A percentile compares a stretch with the other conserved stretches of the same genome.
Evolutionary conservation across 2,797 vertebrate species (phyloP).

Genomic region (Buphagus erythrorhynchus): DNA sequence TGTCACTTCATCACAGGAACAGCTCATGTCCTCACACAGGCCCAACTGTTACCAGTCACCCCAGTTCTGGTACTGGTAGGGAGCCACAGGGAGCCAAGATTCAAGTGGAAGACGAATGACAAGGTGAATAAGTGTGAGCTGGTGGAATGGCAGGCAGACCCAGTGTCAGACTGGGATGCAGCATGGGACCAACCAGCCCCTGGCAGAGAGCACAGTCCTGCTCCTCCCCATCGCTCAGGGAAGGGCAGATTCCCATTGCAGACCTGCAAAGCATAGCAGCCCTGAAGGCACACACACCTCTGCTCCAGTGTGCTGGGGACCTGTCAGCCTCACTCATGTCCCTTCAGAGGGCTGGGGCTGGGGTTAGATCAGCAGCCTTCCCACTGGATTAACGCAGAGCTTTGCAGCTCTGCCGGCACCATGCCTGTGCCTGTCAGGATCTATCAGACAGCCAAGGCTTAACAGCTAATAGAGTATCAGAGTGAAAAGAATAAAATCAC

Average conservation of each 20-base stretch:
- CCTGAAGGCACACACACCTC: fast-evolving
- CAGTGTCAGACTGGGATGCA: background rate
- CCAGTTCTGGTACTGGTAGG: background rate
- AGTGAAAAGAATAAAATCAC: background rate
- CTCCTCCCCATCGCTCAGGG: fast-evolving
- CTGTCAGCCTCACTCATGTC: background rate
- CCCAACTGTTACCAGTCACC: background rate
- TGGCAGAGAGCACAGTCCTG: background rate
- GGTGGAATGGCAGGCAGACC: fast-evolving
- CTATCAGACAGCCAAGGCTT: constrained; percentile 7
- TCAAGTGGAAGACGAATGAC: background rate
- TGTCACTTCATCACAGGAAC: fast-evolving
- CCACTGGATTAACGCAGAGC: background rate
- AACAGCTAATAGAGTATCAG: background rate
- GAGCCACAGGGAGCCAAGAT: background rate
- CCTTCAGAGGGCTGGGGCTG: background rate
- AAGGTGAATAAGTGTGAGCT: background rate
- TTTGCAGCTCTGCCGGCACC: background rate
- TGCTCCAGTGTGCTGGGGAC: background rate
- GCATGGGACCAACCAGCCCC: background rate
- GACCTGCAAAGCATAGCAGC: background rate
- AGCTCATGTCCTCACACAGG: background rate
- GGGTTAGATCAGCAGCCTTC: constrained; percentile 2
- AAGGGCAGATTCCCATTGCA: background rate
- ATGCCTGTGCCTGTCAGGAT: background rate